phyloP scores from a whole-genome alignment of 2,888 invertebrate genomes.

The Ectobius pallidus region DNA sequence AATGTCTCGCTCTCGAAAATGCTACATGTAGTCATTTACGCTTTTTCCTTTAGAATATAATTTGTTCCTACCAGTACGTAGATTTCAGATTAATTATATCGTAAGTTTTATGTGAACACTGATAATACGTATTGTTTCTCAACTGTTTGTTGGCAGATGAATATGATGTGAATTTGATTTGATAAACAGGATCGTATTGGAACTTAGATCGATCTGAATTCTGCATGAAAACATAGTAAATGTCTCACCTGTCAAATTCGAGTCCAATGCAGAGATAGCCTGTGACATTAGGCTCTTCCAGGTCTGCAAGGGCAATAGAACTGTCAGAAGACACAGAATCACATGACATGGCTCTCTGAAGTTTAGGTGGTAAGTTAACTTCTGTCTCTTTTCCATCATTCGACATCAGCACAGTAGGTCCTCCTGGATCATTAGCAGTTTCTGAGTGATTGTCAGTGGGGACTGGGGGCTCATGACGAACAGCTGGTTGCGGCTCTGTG shows the following conservation, averaged over 20 bases:
- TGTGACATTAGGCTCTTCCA: slow-evolving; percentile 72
- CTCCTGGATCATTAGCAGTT: neutral
- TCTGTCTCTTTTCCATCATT: slow-evolving; percentile 19
- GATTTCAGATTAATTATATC: no score
- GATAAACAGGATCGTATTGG: no score
- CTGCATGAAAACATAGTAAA: no score
- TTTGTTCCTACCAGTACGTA: no score
- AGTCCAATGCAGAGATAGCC: slow-evolving; percentile 78
- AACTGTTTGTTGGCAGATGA: no score
- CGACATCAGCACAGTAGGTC: neutral
- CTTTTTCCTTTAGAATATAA: no score
- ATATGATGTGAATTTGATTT: no score
- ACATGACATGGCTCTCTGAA: slow-evolving; percentile 75
- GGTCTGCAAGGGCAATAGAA: slow-evolving; percentile 71
- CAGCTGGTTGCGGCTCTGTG: slow-evolving; percentile 65
- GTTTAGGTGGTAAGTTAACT: slow-evolving; percentile 49
- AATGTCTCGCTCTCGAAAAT: no score
- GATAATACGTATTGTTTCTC: no score
- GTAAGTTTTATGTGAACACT: no score
- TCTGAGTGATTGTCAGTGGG: neutral
- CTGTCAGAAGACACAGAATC: slow-evolving; percentile 83
- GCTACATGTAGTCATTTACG: no score
- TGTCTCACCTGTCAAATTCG: slow-evolving; percentile 74
- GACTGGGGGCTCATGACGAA: slow-evolving; percentile 60
- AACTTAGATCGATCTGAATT: no score